phyloP scores from a whole-genome alignment of 2,888 invertebrate species.

The Ryuthela nishihirai region DNA sequence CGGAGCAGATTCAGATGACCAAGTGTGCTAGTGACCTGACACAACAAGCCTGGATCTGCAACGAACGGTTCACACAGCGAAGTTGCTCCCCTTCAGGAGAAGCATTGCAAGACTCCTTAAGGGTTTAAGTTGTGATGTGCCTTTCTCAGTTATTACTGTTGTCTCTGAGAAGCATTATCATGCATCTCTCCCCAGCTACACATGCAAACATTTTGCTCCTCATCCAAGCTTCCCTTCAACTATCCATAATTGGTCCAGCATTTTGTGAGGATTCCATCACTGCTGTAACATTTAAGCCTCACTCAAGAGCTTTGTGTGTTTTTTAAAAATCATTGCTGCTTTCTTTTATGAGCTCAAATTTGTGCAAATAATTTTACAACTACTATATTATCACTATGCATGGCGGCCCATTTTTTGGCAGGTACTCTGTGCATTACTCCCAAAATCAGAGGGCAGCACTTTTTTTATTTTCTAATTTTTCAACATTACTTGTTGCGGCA shows the following conservation, averaged over 20 bases:
- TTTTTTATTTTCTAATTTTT: no score
- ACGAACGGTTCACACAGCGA: slow-evolving; percentile 23
- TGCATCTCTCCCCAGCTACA: slow-evolving; percentile 11
- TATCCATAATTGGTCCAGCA: no score
- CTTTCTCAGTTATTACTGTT: slow-evolving; percentile 37
- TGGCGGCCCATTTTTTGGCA: slow-evolving; percentile 19
- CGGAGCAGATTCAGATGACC: no score
- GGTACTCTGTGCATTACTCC: no score
- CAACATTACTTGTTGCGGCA: no score
- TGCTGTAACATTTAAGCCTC: not conserved
- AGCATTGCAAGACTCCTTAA: slow-evolving; percentile 27
- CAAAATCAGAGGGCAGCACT: no score
- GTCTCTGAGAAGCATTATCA: slow-evolving; percentile 11
- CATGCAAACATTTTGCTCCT: no score
- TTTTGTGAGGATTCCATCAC: no score
- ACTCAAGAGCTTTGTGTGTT: slow-evolving; percentile 24
- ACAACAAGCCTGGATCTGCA: no score
- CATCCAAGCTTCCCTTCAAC: no score
- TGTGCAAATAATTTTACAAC: slow-evolving; percentile 34
- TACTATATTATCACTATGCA: slow-evolving; percentile 25
- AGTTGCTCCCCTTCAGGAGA: slow-evolving; percentile 11
- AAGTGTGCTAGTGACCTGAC: no score
- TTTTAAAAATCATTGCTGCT: slow-evolving; percentile 29
- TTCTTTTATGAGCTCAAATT: slow-evolving; percentile 32
- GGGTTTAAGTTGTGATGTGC: slow-evolving; percentile 37